Base-by-base conservation (phyloP, 2,113 vertebrate genomes). In the Cinclus cinclus region DNA sequence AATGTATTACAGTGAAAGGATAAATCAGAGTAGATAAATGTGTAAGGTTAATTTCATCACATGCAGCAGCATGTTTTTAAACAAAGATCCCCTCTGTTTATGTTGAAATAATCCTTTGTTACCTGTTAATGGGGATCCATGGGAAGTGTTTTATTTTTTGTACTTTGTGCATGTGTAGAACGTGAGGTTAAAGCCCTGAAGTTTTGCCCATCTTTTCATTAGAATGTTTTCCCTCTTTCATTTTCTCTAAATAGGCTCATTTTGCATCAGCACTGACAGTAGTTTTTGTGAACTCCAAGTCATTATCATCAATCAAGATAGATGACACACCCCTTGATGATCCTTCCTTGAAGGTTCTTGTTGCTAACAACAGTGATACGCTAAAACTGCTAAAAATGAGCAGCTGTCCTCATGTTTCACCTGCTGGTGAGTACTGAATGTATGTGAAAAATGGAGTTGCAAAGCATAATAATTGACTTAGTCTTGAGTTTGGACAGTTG, bases 271-370 rank as follows among this genome's bases (percentile, higher is more conserved):
- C 98, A 6, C 94, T 99, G 81, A 98, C 98, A 9, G 98, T 98
- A 53, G 98, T 98, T 91, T 98, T 99, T 97, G 98, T 98, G 50
- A 98, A 98, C 95, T 99, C 98, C 28, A 98, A 98, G 94, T 98
- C 98, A 1, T 95, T 98, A 24, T 98, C 98, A 9, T 98, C 98
- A 11, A 97, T 98, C 95, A 98, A 98, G 96, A 97, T 98, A 39
- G 98, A 99, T 95, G 98, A 98, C 79, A 98, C 98, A 8, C 98
- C 98, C 7, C 97, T 98, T 55, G 98, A 98, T 90, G 98, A 99
- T 93, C 98, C 98, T 84, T 98, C 98, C 27, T 88, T 98, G 91
- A 98, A 98, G 83, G 98, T 98, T 86, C 97, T 98, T 28, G 98
- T 98, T 58, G 98, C 98, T 70, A 98, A 98, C 95, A 98, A 98